Percentiles rank a stretch among this genome's conserved stretches.
Conservation (phyloP, 2,888 invertebrate genomes). For the Yponomeuta sedellus region DNA sequence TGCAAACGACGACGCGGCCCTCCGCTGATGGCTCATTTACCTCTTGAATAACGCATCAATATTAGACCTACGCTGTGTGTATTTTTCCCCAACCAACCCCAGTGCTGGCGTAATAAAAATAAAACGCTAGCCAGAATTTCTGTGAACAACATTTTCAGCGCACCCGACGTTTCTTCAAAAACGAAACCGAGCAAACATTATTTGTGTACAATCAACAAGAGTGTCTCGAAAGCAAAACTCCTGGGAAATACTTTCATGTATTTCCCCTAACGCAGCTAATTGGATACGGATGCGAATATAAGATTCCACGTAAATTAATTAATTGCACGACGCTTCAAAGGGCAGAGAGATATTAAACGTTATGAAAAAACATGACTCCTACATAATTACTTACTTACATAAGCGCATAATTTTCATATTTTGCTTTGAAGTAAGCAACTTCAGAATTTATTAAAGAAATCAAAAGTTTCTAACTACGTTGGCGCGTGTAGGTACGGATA, state of each 20-base stretch:
- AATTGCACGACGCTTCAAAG: slow-evolving; percentile 45
- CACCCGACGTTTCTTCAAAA: background rate
- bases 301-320: slow-evolving; percentile 36
- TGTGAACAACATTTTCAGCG: background rate
- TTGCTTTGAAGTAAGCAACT: slow-evolving; percentile 10
- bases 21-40: slow-evolving; percentile 69
- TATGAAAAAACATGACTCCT: slow-evolving; percentile 13
- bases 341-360: slow-evolving; percentile 30
- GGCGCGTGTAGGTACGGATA: no score
- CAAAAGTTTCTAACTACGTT: background rate
- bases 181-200: background rate
- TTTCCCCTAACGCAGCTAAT: slow-evolving; percentile 1
- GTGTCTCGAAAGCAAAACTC: background rate
- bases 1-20: slow-evolving; percentile 58
- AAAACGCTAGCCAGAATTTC: slow-evolving; percentile 6
- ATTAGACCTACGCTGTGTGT: slow-evolving; percentile 29
- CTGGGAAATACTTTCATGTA: slow-evolving; percentile 3
- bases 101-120: slow-evolving; percentile 6
- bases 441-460: background rate
- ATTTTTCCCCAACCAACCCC: background rate
- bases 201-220: background rate
- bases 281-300: slow-evolving; percentile 29
- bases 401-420: slow-evolving; percentile 14
- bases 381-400: slow-evolving; percentile 5
- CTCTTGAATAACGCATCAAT: slow-evolving; percentile 67